These are phyloP conservation scores for Malurus splendens DNA, from an alignment of 2,797 vertebrate genomes.

Conservation along the genomic window DNA sequence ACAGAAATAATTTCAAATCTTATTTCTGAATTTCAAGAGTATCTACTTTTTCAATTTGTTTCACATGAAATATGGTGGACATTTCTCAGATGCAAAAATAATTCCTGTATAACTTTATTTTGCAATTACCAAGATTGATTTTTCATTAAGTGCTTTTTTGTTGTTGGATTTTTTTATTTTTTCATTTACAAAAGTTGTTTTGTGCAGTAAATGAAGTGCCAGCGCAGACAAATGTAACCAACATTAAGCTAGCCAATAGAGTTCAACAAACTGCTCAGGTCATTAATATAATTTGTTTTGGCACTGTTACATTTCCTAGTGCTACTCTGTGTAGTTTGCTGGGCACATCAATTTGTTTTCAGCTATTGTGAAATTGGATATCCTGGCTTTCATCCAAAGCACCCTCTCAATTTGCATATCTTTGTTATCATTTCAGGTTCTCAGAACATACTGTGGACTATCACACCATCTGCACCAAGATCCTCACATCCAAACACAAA, in stretches of 20 bases:
- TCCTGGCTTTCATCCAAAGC: constrained; percentile 87
- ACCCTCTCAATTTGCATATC: constrained; percentile 93
- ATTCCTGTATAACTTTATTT: constrained; percentile 52
- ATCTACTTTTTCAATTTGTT: background rate
- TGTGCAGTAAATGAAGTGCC: constrained; percentile 71
- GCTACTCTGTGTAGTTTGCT: constrained; percentile 82
- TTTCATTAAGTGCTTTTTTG: constrained; percentile 45
- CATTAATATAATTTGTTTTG: constrained; percentile 86
- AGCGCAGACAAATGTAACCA: constrained; percentile 76
- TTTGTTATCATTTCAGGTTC: constrained; percentile 95
- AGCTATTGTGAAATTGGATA: constrained; percentile 86
- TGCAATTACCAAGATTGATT: constrained; percentile 51
- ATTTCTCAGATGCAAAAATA: constrained; percentile 47
- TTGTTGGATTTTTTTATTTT: background rate
- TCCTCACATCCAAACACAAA: constrained; percentile 92
- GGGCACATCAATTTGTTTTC: constrained; percentile 92
- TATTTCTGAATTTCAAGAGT: background rate
- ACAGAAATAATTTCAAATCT: background rate
- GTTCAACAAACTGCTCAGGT: constrained; percentile 76
- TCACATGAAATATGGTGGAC: background rate
- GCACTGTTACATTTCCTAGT: constrained; percentile 82
- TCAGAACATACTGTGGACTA: constrained; percentile 89
- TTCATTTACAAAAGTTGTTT: constrained; percentile 68
- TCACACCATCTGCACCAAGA: constrained; percentile 94
- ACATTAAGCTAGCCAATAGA: constrained; percentile 76